phyloP scores from a whole-genome alignment of 2,113 vertebrate genomes.

The Dendrocopos noguchii region DNA sequence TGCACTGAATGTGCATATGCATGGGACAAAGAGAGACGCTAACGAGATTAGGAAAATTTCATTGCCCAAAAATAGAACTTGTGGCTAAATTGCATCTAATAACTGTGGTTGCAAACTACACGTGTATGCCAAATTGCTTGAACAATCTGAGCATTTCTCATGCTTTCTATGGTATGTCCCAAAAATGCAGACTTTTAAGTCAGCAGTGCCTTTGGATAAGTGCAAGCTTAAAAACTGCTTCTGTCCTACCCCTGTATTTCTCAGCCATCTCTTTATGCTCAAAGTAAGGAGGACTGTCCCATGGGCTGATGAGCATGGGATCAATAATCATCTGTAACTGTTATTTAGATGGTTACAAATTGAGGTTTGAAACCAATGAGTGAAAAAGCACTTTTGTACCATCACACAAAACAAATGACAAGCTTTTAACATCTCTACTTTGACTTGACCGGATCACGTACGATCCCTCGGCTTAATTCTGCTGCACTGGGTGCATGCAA shows the following conservation, averaged over 20 bases:
- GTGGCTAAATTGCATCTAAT: neutral
- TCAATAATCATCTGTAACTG: neutral
- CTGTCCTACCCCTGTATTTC: neutral
- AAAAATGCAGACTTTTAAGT: neutral
- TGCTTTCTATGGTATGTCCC: neutral
- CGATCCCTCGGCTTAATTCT: neutral
- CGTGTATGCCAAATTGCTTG: neutral
- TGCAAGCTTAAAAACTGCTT: neutral
- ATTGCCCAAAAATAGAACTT: neutral
- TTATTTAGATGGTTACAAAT: neutral
- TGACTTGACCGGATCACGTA: neutral
- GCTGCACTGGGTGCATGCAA: constrained; percentile 10
- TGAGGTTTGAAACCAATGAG: neutral
- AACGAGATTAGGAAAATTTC: neutral
- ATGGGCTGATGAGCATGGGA: accelerated
- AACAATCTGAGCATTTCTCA: neutral
- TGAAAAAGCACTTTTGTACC: constrained; percentile 26
- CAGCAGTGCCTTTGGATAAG: neutral
- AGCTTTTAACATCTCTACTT: constrained; percentile 2
- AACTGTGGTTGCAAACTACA: neutral
- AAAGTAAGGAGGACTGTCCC: neutral
- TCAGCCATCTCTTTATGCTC: neutral
- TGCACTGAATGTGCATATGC: neutral
- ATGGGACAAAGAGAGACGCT: neutral
- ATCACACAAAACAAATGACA: neutral